Conservation (phyloP, 2,888 invertebrate species). For the Tachina grossa region DNA sequence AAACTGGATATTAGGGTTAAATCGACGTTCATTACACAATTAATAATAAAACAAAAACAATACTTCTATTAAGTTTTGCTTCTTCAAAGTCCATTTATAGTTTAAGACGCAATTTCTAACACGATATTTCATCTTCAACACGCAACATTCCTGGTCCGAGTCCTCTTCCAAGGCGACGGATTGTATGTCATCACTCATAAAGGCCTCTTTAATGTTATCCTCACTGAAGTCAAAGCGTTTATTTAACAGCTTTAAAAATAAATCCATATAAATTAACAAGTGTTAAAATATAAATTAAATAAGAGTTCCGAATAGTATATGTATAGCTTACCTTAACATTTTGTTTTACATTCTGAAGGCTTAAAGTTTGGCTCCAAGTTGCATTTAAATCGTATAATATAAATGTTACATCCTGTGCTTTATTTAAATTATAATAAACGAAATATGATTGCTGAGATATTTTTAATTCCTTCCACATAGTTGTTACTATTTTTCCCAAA, state of each 20-base stretch:
- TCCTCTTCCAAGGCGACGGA: constrained; percentile 47
- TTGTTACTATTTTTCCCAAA: background rate
- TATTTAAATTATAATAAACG: constrained; percentile 62
- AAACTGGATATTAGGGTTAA: constrained; percentile 72
- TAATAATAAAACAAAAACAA: background rate
- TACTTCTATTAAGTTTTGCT: constrained; percentile 59
- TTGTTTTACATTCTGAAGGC: constrained; percentile 48
- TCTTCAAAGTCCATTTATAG: constrained; percentile 77
- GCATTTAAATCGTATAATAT: constrained; percentile 72
- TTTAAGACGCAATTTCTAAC: constrained; percentile 73
- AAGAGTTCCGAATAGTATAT: background rate
- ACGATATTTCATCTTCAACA: constrained; percentile 76
- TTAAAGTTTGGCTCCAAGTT: constrained; percentile 53
- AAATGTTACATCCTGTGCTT: constrained; percentile 61
- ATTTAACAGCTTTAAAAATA: constrained; percentile 75
- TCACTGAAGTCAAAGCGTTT: constrained; percentile 77
- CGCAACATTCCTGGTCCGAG: constrained; percentile 4
- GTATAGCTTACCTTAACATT: constrained; percentile 55
- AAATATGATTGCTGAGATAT: constrained; percentile 81
- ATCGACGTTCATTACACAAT: background rate
- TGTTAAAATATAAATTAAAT: background rate
- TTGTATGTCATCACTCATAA: constrained; percentile 53
- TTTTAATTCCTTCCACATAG: constrained; percentile 85
- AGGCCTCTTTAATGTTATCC: constrained; percentile 72
- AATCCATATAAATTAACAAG: background rate